Evolutionary conservation across 64 coral and sea anemone species (phyloP), one percentile per base, ranked within the genome.

Genomic region (Stylophora pistillata): DNA sequence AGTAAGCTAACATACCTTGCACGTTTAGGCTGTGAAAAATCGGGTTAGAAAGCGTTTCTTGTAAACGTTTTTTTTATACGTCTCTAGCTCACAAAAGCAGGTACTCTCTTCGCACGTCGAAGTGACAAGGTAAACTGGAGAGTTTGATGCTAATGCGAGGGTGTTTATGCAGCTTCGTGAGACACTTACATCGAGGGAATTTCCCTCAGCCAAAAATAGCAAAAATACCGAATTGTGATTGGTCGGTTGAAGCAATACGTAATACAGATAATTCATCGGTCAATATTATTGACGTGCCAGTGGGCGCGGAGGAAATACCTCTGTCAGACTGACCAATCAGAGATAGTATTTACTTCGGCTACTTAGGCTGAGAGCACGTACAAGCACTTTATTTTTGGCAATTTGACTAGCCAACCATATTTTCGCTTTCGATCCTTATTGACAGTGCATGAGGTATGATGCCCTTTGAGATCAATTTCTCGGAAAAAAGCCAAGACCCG

Each of bases 261-360:
- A 69, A 68, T 69, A 18, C 7, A 68, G 11, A 13, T 25, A 52
- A 47, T 12, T 70, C 11, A 17, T 30, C 0, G 26, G 26, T 17
- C 32, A 58, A 53, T 21, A 26, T 41, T 21, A 53, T 70, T 70
- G 32, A 84, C 80, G 34, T 68, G 37, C 18, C 21, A 15, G 23
- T 84, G 75, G 80, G 80, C 37, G 80, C 80, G 80, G 80, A 37
- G 80, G 80, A 84, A 84, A 62, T 84, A 54, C 9, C 33, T 26
- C n/a, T 41, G 58, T 15, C 32, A 23, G 0, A 17, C 20, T 69
- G n/a, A 70, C 80, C 60, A 84, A 84, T 84, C 33, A 84, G 20
- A 69, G 26, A 33, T 16, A 10, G 15, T 15, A 1, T 26, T 7
- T 69, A 27, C 32, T 10, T 47, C 53, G 20, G 53, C 33, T 16